Base-by-base conservation (phyloP, 2,888 invertebrate species). In the Tipula unca region DNA sequence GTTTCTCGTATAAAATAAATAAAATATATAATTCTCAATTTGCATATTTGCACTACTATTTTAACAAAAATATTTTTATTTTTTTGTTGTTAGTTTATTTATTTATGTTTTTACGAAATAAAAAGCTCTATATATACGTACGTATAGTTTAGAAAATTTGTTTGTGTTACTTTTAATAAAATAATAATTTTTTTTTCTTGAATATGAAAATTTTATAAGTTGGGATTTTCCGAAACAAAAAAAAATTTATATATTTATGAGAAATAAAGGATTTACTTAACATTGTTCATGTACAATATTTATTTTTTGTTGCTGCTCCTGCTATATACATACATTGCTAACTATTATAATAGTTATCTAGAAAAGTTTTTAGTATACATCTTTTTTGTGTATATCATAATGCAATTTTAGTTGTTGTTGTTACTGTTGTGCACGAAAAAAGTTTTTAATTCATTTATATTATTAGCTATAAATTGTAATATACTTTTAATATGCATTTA, bases 221-320 rank as follows among this genome's bases (percentile, higher is more conserved):
- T 35, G 83, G 83, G 83, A 83, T 83, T 83, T 83, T 83, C 32
- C 83, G 17, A 83, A 83, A 83, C 35, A 83, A 32, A 83, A 32
- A 29, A 32, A 83, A 83, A 83, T 32, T 32, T 32, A 32, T 32
- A 32, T 32, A 83, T 83, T 83, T 83, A 83, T 83, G 83, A 32
- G 83, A 83, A 83, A 83, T 83, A 83, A 83, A 83, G 83, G 83
- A 83, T 83, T 83, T 83, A 83, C 69, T 69, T 69, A 69, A 69
- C 69, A 69, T 69, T 20, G 69, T 69, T 69, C 69, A 25, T 69
- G 69, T 69, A 69, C 25, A 69, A 69, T 69, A 69, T 69, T 69
- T 69, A 69, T 69, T 69, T 69, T 69, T 69, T 69, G 69, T 10
- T 69, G n/a, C 39, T 39, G 69, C 69, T 69, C 20, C 25, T 69